Evolutionary conservation across 2,888 invertebrate species (phyloP).

Genomic region (Leucophenga maculata): DNA sequence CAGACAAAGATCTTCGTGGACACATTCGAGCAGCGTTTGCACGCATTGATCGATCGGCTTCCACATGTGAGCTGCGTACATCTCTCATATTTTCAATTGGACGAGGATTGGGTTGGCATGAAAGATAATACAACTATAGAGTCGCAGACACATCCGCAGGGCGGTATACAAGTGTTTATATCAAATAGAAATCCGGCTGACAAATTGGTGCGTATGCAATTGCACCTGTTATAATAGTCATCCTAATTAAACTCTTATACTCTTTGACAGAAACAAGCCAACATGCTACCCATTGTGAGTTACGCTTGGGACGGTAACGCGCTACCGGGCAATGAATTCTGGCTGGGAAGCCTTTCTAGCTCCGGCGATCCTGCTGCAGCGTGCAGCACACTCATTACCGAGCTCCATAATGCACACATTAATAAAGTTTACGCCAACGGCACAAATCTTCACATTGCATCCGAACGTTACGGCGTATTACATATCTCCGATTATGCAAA

Average conservation of each 20-base stretch:
- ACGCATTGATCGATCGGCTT: slow-evolving; percentile 73
- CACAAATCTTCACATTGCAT: slow-evolving; percentile 74
- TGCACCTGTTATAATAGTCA: too few relatives aligned
- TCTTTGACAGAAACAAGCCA: slow-evolving; percentile 62
- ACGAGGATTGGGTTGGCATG: slow-evolving; percentile 72
- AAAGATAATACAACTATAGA: slow-evolving; percentile 71
- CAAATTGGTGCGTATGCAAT: slow-evolving; percentile 63
- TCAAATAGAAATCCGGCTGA: slow-evolving; percentile 76
- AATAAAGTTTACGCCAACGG: slow-evolving; percentile 73
- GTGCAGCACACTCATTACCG: slow-evolving; percentile 75
- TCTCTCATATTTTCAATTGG: slow-evolving; percentile 77
- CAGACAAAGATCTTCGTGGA: slow-evolving; percentile 78
- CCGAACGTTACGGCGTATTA: slow-evolving; percentile 62
- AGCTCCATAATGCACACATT: slow-evolving; percentile 76
- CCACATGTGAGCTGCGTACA: slow-evolving; percentile 77
- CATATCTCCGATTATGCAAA: slow-evolving; percentile 66
- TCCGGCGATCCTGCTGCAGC: slow-evolving; percentile 76
- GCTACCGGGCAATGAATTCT: slow-evolving; percentile 83
- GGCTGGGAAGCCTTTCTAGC: slow-evolving; percentile 72
- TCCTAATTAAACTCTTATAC: neutral
- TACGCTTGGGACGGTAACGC: slow-evolving; percentile 84
- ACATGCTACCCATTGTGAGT: slow-evolving; percentile 77
- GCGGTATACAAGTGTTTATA: slow-evolving; percentile 74
- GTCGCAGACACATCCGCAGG: slow-evolving; percentile 58
- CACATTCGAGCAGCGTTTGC: slow-evolving; percentile 77